Conservation (phyloP, 1,140 invertebrate species). For the Lerema accius region DNA sequence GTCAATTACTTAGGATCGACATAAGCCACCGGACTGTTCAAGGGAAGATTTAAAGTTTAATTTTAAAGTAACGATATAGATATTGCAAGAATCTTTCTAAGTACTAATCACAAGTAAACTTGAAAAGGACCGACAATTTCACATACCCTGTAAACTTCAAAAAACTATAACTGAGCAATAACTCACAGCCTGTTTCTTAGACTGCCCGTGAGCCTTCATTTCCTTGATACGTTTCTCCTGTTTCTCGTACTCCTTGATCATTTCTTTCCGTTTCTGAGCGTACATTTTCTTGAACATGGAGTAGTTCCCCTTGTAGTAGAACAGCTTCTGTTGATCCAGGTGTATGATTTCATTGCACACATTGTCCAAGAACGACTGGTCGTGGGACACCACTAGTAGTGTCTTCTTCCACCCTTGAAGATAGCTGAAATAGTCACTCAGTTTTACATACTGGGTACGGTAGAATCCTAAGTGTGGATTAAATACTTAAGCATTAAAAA, state of each 20-base stretch:
- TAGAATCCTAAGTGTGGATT: too few species aligned
- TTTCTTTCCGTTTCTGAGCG: conserved; percentile 96
- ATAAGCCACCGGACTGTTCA: too few species aligned
- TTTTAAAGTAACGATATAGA: too few species aligned
- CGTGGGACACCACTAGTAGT: conserved; percentile 98
- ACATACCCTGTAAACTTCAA: too few species aligned
- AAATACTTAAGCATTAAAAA: too few species aligned
- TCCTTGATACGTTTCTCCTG: conserved; percentile 98
- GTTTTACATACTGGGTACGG: neutral
- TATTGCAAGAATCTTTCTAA: too few species aligned
- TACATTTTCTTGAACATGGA: conserved; percentile 99
- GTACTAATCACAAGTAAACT: too few species aligned
- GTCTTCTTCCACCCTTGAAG: conserved; percentile 99
- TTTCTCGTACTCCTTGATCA: conserved; percentile 98
- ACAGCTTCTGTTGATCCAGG: conserved; percentile 96
- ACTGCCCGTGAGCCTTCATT: conserved; percentile 96
- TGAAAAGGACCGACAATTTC: too few species aligned
- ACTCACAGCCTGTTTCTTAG: conserved; percentile 94
- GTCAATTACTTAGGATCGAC: too few species aligned
- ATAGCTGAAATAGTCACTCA: conserved; percentile 85
- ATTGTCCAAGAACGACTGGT: conserved; percentile 99
- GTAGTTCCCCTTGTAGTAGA: conserved; percentile 99
- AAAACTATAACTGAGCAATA: neutral
- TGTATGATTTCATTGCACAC: conserved; percentile 99
- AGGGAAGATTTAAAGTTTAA: too few species aligned